Conservation (phyloP, 2,113 vertebrate species). For the Tupaia tana region DNA sequence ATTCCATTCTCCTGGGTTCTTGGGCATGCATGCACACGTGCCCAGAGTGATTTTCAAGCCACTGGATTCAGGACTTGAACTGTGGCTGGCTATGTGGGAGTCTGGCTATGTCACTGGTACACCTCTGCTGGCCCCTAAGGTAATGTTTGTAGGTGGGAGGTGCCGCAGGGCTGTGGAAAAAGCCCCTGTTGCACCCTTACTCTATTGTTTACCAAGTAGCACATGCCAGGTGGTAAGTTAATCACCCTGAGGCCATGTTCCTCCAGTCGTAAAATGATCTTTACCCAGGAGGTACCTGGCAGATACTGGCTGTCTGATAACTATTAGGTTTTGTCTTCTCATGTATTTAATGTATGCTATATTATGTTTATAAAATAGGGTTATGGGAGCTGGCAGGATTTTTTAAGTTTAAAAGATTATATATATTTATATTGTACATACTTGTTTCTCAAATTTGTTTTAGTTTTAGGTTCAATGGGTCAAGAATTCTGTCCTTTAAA, state of each 20-base stretch:
- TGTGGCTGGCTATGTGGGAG: too few relatives aligned
- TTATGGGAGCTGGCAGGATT: neutral
- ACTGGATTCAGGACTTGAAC: too few relatives aligned
- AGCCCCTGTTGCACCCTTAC: neutral
- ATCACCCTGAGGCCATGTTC: neutral
- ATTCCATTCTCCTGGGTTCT: too few relatives aligned
- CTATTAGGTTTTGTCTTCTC: neutral
- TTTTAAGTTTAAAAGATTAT: neutral
- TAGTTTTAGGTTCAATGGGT: neutral
- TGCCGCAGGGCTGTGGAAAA: neutral
- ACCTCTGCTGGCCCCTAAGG: neutral
- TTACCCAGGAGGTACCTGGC: neutral
- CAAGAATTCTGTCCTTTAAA: neutral
- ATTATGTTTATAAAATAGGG: neutral
- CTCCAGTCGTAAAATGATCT: neutral
- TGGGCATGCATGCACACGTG: too few relatives aligned
- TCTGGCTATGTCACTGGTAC: too few relatives aligned
- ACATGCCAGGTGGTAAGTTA: neutral
- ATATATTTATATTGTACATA: neutral
- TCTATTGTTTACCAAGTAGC: slow-evolving; percentile 7
- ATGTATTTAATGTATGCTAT: neutral
- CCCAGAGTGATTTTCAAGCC: too few relatives aligned
- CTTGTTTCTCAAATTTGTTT: neutral
- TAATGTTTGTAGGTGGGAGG: neutral
- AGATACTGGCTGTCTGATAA: neutral